These are phyloP conservation scores for Apis cerana DNA, from an alignment of 1,140 invertebrate genomes.

Conservation along the genomic window DNA sequence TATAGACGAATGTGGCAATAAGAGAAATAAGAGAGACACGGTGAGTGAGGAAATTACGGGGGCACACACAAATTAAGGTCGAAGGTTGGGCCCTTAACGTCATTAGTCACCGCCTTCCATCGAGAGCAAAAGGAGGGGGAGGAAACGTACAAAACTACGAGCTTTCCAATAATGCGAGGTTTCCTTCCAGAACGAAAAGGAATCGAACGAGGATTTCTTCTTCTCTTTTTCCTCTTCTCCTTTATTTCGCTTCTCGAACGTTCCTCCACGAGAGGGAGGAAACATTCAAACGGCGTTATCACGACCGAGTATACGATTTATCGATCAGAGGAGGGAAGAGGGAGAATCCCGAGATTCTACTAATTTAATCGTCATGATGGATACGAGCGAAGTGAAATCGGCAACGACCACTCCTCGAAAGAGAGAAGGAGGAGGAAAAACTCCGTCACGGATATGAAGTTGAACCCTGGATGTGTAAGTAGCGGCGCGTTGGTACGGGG, in stretches of 20 bases:
- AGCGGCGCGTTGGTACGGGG: conserved; percentile 33
- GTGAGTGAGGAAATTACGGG: neutral
- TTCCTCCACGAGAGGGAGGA: neutral
- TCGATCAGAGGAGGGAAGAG: neutral
- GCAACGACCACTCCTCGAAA: conserved; percentile 2
- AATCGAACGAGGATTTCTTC: neutral
- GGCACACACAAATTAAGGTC: conserved; percentile 20
- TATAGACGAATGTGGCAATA: too few relatives aligned
- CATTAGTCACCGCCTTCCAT: conserved; percentile 13
- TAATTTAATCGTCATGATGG: conserved; percentile 61
- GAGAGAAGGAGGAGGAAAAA: neutral
- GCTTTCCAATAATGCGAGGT: conserved; percentile 5
- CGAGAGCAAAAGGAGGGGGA: too few relatives aligned
- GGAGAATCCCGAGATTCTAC: neutral
- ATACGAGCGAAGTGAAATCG: neutral
- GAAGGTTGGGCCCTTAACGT: neutral
- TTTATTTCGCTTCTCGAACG: too few relatives aligned
- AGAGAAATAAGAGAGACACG: neutral
- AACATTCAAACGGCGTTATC: conserved; percentile 28
- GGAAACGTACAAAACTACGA: conserved; percentile 13
- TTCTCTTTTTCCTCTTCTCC: neutral
- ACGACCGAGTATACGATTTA: neutral
- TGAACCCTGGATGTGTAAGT: conserved; percentile 47
- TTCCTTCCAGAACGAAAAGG: conserved; percentile 11
- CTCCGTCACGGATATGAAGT: conserved; percentile 38